A percentile compares a stretch with the other conserved stretches of the same genome.
phyloP scores from a whole-genome alignment of 1,140 invertebrate genomes.

The Oreohelix idahoensis region DNA sequence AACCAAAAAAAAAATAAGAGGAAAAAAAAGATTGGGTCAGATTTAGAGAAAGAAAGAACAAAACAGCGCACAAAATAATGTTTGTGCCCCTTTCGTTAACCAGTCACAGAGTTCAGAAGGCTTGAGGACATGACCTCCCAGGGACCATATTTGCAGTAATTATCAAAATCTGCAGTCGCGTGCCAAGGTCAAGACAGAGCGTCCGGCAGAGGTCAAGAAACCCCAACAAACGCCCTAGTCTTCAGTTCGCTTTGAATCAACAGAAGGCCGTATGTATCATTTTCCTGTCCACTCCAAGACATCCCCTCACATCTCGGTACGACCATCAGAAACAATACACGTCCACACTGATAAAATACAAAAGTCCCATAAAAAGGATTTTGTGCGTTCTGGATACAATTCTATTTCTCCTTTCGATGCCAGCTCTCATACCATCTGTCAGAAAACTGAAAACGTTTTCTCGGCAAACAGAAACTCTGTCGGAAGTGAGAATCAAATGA shows the following conservation, averaged over 20 bases:
- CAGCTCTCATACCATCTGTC: slow-evolving; percentile 21
- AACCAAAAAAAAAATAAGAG: not conserved
- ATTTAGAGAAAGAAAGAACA: not conserved
- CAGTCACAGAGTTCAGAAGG: slow-evolving; percentile 1
- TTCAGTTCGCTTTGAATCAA: not conserved
- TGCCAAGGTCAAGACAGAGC: slow-evolving; percentile 24
- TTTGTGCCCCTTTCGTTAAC: not conserved
- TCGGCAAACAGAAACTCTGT: not conserved
- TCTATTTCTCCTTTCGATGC: not conserved
- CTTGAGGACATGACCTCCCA: slow-evolving; percentile 17
- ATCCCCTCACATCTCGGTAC: not conserved
- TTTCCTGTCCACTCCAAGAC: slow-evolving; percentile 2
- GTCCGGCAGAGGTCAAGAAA: slow-evolving; percentile 28
- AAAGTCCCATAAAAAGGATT: not conserved
- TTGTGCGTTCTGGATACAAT: not conserved
- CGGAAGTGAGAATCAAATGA: slow-evolving; percentile 4
- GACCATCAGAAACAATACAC: slow-evolving; percentile 18
- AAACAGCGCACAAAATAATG: not conserved
- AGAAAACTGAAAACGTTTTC: not conserved
- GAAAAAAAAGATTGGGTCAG: not conserved
- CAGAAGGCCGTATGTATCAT: slow-evolving; percentile 14
- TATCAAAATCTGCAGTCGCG: slow-evolving; percentile 27
- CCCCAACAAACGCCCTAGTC: not conserved
- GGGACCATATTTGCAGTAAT: slow-evolving; percentile 32
- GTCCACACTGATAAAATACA: not conserved